Evolutionary conservation across 2,888 invertebrate genomes (phyloP).

Genomic region (Timema cristinae): DNA sequence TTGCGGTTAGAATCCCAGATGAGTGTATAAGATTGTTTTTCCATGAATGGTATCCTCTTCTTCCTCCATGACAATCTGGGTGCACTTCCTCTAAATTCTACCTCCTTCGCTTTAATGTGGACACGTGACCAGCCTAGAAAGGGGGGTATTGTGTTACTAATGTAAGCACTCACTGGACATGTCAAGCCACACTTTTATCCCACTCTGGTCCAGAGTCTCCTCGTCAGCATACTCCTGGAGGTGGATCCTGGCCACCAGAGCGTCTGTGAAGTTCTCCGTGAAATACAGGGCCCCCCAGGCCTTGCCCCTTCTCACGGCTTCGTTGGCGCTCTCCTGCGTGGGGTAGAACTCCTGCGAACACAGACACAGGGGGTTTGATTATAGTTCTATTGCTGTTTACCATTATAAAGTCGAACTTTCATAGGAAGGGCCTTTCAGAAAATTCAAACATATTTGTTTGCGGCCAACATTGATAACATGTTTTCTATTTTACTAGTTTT

Average conservation of each 20-base stretch:
- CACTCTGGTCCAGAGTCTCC: constrained; percentile 19
- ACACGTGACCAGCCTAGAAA: not conserved
- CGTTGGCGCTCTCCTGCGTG: constrained; percentile 18
- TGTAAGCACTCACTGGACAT: constrained; percentile 29
- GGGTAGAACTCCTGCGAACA: constrained; percentile 17
- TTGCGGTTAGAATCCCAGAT: too few relatives aligned
- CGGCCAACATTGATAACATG: too few relatives aligned
- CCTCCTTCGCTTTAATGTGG: not conserved
- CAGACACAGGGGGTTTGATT: not conserved
- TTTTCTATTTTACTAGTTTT: too few relatives aligned
- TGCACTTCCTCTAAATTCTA: too few relatives aligned
- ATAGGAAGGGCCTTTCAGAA: too few relatives aligned
- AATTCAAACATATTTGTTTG: too few relatives aligned
- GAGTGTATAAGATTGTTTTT: too few relatives aligned
- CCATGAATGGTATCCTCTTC: too few relatives aligned
- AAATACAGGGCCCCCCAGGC: constrained; percentile 23
- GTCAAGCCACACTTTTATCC: constrained; percentile 24
- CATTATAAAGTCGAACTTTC: too few relatives aligned
- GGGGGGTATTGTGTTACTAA: not conserved
- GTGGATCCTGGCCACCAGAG: constrained; percentile 14
- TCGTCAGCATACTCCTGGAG: constrained; percentile 15
- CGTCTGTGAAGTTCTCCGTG: constrained; percentile 25
- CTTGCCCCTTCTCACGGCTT: constrained; percentile 8
- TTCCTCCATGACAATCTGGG: too few relatives aligned
- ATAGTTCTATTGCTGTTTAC: too few relatives aligned